Evolutionary conservation across 2,113 vertebrate species (phyloP), one percentile per base, ranked within the genome.

Genomic region (Coregonus clupeaformis): DNA sequence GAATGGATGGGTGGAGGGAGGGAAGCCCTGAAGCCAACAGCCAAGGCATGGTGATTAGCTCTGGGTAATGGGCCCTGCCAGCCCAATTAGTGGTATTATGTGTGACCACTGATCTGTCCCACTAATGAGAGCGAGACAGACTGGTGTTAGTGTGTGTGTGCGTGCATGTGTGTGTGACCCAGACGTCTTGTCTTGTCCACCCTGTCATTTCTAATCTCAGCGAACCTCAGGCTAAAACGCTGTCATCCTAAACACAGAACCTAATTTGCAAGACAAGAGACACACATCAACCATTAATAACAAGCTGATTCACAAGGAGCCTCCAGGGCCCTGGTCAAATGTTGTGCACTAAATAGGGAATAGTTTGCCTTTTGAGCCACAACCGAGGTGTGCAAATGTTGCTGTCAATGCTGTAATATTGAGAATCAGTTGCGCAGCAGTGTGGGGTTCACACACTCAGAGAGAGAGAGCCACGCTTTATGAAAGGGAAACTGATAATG

Each of bases 51-150:
- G 83, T 86, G 88, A 89, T 89, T 89, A 90, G 84, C 81, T 83
- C 80, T 81, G 88, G 80, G 84, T 88, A 90, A 91, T 91, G 86
- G 87, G 59, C 87, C 89, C 86, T 89, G 89, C 86, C 83, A 88
- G 81, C 72, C 84, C 89, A 91, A 91, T 91, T 89, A 91, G 85
- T 70, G 14, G 83, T 75, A 84, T 89, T 88, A 91, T 85, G 81
- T 88, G 88, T 79, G 88, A 87, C 86, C 84, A 87, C 81, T 84
- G 85, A 78, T 80, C 87, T 79, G 76, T 78, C 77, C 84, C 79
- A 75, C 85, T 89, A 89, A 91, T 91, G 90, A 90, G 80, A 85
- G 82, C 73, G 77, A 74, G 79, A 68, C 65, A n/a, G 24, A 20
- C 18, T 42, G 14, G 42, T 25, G 22, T 42, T 42, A 42, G 36